A percentile compares a stretch with the other conserved stretches of the same genome.
Evolutionary conservation across 1,140 invertebrate genomes (phyloP).

Genomic region (Drosophila carrolli): DNA sequence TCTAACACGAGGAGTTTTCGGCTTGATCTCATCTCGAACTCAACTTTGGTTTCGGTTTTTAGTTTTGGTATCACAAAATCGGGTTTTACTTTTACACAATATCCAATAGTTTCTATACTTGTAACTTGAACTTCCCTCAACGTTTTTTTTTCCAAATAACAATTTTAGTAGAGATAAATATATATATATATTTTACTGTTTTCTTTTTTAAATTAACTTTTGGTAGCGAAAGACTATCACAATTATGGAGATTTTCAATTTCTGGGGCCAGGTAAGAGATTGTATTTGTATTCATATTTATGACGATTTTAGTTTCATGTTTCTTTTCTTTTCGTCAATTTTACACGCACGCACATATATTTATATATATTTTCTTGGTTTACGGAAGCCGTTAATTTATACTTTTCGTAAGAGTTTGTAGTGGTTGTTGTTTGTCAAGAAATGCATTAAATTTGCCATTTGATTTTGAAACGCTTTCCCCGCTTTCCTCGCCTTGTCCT

Average conservation of each 20-base stretch:
- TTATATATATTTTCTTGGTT: constrained; percentile 15
- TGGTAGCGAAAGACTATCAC: constrained; percentile 72
- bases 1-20: constrained; percentile 12
- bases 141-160: constrained; percentile 29
- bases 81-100: constrained; percentile 33
- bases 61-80: constrained; percentile 50
- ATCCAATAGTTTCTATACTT: constrained; percentile 30
- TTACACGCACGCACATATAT: constrained; percentile 47
- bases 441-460: constrained; percentile 72
- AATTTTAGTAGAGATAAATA: constrained; percentile 28
- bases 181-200: constrained; percentile 11
- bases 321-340: constrained; percentile 26
- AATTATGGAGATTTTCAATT: constrained; percentile 66
- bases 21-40: constrained; percentile 47
- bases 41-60: constrained; percentile 30
- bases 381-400: constrained; percentile 44
- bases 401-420: constrained; percentile 12
- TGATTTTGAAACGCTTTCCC: constrained; percentile 66
- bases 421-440: constrained; percentile 42
- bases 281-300: constrained; percentile 61
- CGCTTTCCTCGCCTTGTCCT: constrained; percentile 10
- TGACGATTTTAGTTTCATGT: constrained; percentile 40
- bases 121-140: constrained; percentile 19
- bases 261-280: constrained; percentile 42
- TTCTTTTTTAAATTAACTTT: constrained; percentile 28